A percentile compares a stretch with the other conserved stretches of the same genome.
Evolutionary conservation across 2,797 vertebrate genomes (phyloP).

Genomic region (Hippocampus kuda): DNA sequence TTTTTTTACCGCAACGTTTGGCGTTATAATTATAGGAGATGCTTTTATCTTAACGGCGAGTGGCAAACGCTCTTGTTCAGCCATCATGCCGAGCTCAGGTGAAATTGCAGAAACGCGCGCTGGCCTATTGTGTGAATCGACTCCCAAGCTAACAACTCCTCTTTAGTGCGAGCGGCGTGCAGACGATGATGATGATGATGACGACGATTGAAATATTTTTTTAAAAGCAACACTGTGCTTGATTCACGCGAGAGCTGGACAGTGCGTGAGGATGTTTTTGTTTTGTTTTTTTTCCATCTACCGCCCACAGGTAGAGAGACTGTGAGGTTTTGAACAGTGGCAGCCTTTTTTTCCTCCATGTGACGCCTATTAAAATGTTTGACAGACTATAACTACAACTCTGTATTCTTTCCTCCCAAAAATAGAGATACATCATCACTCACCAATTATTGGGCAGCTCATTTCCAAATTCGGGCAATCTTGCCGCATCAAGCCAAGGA

Average conservation of each 20-base stretch:
- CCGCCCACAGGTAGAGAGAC: background rate
- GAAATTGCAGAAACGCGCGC: slow-evolving; percentile 56
- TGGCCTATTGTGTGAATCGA: slow-evolving; percentile 30
- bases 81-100: slow-evolving; percentile 67
- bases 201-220: background rate
- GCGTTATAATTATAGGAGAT: slow-evolving; percentile 57
- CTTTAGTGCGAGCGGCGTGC: slow-evolving; percentile 9
- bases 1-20: slow-evolving; percentile 67
- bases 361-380: slow-evolving; percentile 64
- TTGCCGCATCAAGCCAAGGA: too few species aligned
- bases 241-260: slow-evolving; percentile 35
- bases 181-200: background rate
- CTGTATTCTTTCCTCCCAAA: background rate
- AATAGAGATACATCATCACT: background rate
- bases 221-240: slow-evolving; percentile 18
- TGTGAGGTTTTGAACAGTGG: slow-evolving; percentile 47
- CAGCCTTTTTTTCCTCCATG: slow-evolving; percentile 53
- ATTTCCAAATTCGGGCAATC: too few species aligned
- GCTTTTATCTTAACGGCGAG: slow-evolving; percentile 59
- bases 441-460: too few species aligned
- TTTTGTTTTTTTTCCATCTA: background rate
- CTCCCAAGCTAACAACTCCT: slow-evolving; percentile 20
- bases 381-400: slow-evolving; percentile 34
- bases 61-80: slow-evolving; percentile 56
- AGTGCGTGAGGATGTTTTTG: slow-evolving; percentile 37